These are phyloP conservation scores for Cichlasoma orientale DNA, from an alignment of 2,797 vertebrate genomes.

Conservation along the genomic window DNA sequence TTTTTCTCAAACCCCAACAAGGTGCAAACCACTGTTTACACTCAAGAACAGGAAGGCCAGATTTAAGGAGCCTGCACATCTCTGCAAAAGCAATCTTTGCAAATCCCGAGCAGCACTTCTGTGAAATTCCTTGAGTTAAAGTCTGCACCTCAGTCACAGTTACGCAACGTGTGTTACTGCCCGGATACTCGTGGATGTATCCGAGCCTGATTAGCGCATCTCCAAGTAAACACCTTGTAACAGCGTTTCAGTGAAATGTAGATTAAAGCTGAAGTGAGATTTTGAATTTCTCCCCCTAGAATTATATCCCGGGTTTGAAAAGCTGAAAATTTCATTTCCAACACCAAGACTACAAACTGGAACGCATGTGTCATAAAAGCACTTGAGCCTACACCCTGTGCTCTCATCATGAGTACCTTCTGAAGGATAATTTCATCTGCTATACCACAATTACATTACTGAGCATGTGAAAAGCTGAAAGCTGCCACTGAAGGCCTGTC, in stretches of 20 bases:
- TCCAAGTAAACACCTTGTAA: background rate
- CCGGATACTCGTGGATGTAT: background rate
- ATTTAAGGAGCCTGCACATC: too few species aligned
- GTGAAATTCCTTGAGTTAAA: too few species aligned
- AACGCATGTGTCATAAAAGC: background rate
- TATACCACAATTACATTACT: constrained; percentile 53
- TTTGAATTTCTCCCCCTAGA: background rate
- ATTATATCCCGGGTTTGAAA: background rate
- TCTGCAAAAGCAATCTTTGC: too few species aligned
- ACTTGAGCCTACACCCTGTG: constrained; percentile 7
- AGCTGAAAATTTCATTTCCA: background rate
- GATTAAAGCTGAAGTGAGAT: background rate
- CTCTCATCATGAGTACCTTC: constrained; percentile 32
- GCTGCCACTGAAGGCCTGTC: constrained; percentile 19
- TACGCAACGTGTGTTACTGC: background rate
- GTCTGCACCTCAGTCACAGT: too few species aligned
- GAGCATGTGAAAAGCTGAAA: constrained; percentile 20
- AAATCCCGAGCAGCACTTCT: too few species aligned
- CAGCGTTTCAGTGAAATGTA: background rate
- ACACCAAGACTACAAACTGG: background rate
- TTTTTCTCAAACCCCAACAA: too few species aligned
- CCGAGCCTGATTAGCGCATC: background rate
- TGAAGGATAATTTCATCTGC: constrained; percentile 47
- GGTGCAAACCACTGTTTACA: too few species aligned
- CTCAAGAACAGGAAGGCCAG: too few species aligned